These are phyloP conservation scores for Engraulis encrasicolus DNA, from an alignment of 2,113 vertebrate genomes.

Conservation along the genomic window DNA sequence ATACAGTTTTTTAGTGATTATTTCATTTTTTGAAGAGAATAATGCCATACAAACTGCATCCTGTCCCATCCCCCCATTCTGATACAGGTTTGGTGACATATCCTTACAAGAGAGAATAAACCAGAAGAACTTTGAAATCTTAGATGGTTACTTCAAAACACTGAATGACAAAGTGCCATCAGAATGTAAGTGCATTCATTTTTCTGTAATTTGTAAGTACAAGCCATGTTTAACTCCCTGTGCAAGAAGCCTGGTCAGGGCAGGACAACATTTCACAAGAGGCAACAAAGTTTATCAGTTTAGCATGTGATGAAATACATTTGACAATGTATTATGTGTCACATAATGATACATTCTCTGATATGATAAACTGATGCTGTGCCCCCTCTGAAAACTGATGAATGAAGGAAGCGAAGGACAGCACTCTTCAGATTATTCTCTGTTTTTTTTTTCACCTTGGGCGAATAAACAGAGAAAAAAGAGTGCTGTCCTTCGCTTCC, in stretches of 20 bases:
- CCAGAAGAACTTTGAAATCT: slow-evolving; percentile 92
- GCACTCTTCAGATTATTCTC: too few species aligned
- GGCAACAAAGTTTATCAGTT: neutral
- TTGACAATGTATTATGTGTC: neutral
- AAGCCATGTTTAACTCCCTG: neutral
- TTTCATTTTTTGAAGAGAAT: too few species aligned
- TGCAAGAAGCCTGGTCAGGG: neutral
- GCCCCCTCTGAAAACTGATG: too few species aligned
- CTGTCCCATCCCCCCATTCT: slow-evolving; percentile 1
- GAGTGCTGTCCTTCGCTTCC: too few species aligned
- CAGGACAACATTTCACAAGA: neutral
- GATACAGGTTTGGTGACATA: slow-evolving; percentile 92
- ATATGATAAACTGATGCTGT: neutral
- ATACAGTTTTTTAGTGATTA: too few species aligned
- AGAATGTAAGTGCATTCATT: slow-evolving; percentile 85
- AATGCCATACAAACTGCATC: too few species aligned
- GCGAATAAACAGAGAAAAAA: too few species aligned
- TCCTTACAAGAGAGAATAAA: slow-evolving; percentile 96
- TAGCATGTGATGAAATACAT: neutral
- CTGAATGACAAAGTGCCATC: slow-evolving; percentile 89
- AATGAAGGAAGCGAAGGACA: too few species aligned
- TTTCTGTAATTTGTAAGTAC: neutral
- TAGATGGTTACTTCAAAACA: slow-evolving; percentile 90
- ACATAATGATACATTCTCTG: too few species aligned
- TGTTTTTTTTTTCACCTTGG: too few species aligned